Conservation (phyloP, 2,113 vertebrate genomes). For the Nothoprocta pentlandii region DNA sequence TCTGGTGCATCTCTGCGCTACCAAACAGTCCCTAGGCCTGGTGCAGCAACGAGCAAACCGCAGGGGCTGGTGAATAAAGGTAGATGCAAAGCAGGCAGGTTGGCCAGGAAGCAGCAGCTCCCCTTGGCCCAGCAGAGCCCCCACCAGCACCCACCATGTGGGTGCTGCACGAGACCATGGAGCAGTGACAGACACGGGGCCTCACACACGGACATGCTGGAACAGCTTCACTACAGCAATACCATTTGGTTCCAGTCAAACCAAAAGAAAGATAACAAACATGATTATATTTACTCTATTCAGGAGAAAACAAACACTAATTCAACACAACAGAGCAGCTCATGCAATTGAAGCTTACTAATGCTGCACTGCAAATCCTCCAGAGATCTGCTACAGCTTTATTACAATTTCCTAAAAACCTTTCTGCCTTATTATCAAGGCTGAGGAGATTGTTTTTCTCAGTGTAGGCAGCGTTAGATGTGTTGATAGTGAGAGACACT, state of each 20-base stretch:
- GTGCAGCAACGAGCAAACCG: neutral
- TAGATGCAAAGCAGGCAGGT: rapidly evolving
- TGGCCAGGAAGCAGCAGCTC: neutral
- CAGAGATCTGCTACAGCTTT: constrained; percentile 45
- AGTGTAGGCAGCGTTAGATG: neutral
- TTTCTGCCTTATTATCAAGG: neutral
- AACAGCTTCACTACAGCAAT: neutral
- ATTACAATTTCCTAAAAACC: constrained; percentile 8
- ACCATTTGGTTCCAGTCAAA: neutral
- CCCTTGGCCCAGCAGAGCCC: neutral
- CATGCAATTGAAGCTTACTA: constrained; percentile 23
- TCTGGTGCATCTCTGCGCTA: neutral
- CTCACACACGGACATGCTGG: neutral
- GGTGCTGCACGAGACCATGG: rapidly evolving
- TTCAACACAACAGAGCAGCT: neutral
- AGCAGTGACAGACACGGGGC: neutral
- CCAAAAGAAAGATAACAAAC: neutral
- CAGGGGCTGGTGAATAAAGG: neutral
- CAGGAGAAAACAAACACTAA: constrained; percentile 37
- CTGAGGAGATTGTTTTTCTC: neutral
- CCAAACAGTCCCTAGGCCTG: neutral
- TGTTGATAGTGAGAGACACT: neutral
- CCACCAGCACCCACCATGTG: rapidly evolving
- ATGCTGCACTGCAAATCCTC: constrained; percentile 28
- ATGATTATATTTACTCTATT: constrained; percentile 26